Evolutionary conservation across 2,888 invertebrate species (phyloP), one percentile per base, ranked within the genome.

Genomic region (Pollenia amentaria): DNA sequence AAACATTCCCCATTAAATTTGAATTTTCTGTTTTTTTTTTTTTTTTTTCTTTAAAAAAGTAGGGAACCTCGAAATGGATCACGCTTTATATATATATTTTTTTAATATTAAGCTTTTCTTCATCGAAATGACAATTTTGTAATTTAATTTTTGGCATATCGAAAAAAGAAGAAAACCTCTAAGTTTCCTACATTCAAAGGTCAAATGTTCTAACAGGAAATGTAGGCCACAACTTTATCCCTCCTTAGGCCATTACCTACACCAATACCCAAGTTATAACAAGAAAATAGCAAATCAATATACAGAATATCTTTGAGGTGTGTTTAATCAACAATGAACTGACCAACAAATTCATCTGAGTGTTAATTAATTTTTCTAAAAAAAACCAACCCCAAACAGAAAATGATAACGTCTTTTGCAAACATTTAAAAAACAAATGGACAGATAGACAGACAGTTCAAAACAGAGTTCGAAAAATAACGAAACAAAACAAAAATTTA

Each of bases 331-430:
- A 21, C 51, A 69, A 69, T 48, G 14, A 53, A 55, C 53, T 55
- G 40, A 55, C 44, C 64, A 40, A 16, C 55, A 83, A 72, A 65
- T 51, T 53, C 57, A 73, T 38, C 21, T 57, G 46, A 64, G 53
- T 65, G 64, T 72, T 83, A 83, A 77, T 70, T 77, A 70, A 76
- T 83, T 70, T n/a, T 77, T 55, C n/a, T 3, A 77, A 69, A 76
- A 4, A 29, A 29, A 29, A 29, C n/a, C n/a, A n/a, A 29, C 6
- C 29, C 3, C 1, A 44, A 64, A n/a, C 10, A 46, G 18, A 46
- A 53, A 51, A 11, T n/a, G 42, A 64, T 29, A 42, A 11, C 18
- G 42, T 29, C 29, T 40, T 51, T 64, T 18, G 40, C 40, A 75
- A 65, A 42, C 29, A 44, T 42, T 55, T 44, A 42, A 55, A 14